A percentile compares a stretch with the other conserved stretches of the same genome.
These are phyloP conservation scores for Pammene fasciana DNA, from an alignment of 2,888 invertebrate species.

Conservation along the genomic window DNA sequence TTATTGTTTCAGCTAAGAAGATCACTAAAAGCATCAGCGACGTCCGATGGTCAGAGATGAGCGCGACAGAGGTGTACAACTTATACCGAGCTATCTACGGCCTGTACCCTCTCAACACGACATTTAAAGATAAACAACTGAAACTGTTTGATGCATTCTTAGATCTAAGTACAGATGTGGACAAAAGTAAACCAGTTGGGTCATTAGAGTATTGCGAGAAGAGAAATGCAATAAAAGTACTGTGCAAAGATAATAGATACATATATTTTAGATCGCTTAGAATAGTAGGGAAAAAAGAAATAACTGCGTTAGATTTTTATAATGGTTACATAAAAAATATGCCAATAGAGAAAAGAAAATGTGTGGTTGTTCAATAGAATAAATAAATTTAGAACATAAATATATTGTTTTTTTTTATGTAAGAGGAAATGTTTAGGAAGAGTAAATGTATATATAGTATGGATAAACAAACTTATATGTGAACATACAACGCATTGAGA, in stretches of 20 bases:
- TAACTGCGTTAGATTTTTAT: slow-evolving; percentile 91
- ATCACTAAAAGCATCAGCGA: slow-evolving; percentile 84
- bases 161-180: slow-evolving; percentile 46
- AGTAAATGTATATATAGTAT: neutral
- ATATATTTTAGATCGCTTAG: slow-evolving; percentile 86
- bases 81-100: slow-evolving; percentile 87
- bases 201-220: slow-evolving; percentile 83
- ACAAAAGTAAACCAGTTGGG: slow-evolving; percentile 75
- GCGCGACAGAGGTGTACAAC: slow-evolving; percentile 86
- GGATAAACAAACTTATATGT: too few species aligned
- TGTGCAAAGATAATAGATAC: slow-evolving; percentile 86
- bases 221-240: slow-evolving; percentile 84
- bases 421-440: neutral
- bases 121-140: slow-evolving; percentile 83
- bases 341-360: slow-evolving; percentile 59
- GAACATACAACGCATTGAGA: neutral
- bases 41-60: slow-evolving; percentile 87
- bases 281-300: slow-evolving; percentile 87
- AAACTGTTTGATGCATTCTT: slow-evolving; percentile 85
- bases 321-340: slow-evolving; percentile 91
- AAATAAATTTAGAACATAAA: slow-evolving; percentile 39
- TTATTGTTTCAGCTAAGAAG: slow-evolving; percentile 87
- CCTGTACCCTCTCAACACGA: slow-evolving; percentile 84
- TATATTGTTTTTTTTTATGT: slow-evolving; percentile 27
- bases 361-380: slow-evolving; percentile 56